Evolutionary conservation across 2,113 vertebrate genomes (phyloP).

Genomic region (Phrynosoma platyrhinos): DNA sequence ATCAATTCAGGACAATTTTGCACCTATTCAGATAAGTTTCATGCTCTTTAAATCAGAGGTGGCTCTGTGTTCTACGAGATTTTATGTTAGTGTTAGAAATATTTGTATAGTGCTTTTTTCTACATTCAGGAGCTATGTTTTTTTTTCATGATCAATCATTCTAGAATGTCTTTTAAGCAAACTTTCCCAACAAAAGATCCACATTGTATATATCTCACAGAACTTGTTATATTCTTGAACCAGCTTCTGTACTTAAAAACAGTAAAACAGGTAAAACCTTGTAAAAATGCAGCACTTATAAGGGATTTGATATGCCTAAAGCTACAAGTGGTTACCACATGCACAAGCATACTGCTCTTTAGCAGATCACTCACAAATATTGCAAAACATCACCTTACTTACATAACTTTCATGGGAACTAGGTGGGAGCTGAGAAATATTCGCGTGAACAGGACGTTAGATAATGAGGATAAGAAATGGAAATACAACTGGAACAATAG

Average conservation of each 20-base stretch:
- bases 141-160: neutral
- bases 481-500: neutral
- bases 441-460: neutral
- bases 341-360: neutral
- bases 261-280: neutral
- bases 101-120: neutral
- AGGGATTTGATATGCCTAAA: neutral
- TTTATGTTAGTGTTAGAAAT: too few relatives aligned
- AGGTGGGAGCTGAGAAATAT: neutral
- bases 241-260: neutral
- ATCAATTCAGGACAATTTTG: too few relatives aligned
- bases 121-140: neutral
- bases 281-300: neutral
- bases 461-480: neutral
- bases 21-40: too few relatives aligned
- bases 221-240: neutral
- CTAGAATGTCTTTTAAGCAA: neutral
- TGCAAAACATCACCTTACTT: constrained; percentile 1
- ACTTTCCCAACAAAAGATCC: neutral
- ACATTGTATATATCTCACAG: neutral
- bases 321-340: neutral
- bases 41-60: too few relatives aligned
- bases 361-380: neutral
- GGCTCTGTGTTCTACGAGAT: too few relatives aligned
- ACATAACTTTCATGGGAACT: neutral